A percentile compares a stretch with the other conserved stretches of the same genome.
These are phyloP conservation scores for Centropristis striata DNA, from an alignment of 2,113 vertebrate species.

Conservation along the genomic window DNA sequence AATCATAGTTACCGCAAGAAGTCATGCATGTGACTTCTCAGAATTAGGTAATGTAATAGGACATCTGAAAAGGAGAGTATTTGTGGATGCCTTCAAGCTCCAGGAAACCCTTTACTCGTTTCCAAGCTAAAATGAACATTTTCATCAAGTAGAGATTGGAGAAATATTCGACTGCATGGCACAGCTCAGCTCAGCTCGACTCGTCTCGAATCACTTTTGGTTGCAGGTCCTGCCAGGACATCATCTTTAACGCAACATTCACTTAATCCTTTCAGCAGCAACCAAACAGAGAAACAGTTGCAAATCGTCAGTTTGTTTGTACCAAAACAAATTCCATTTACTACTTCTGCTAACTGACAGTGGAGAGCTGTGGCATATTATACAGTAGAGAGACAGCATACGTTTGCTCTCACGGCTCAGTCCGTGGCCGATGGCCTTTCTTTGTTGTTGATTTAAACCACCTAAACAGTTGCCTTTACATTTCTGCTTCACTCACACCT, in stretches of 20 bases:
- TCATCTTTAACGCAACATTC: too few species aligned
- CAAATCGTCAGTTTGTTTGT: too few species aligned
- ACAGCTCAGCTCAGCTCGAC: too few species aligned
- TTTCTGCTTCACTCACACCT: conserved; percentile 18
- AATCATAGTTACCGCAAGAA: conserved; percentile 32
- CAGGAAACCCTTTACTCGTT: conserved; percentile 16
- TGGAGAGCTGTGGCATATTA: too few species aligned
- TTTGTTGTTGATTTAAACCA: conserved; percentile 16
- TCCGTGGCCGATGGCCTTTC: not conserved
- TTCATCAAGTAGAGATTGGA: conserved; percentile 8
- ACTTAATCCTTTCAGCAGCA: too few species aligned
- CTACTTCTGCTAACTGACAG: too few species aligned
- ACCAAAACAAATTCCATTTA: too few species aligned
- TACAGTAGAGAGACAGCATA: too few species aligned
- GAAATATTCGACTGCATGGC: too few species aligned
- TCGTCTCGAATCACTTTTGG: too few species aligned
- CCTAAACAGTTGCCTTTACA: not conserved
- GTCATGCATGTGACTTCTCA: conserved; percentile 41
- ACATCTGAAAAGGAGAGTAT: conserved; percentile 19
- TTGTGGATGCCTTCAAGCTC: conserved; percentile 22
- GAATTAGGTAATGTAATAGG: conserved; percentile 53
- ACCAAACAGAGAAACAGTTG: too few species aligned
- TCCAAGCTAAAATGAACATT: conserved; percentile 21
- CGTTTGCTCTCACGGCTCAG: not conserved
- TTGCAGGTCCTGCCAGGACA: too few species aligned